Conservation (phyloP, 64 coral and sea anemone genomes). For the Pocillopora damicornis region DNA sequence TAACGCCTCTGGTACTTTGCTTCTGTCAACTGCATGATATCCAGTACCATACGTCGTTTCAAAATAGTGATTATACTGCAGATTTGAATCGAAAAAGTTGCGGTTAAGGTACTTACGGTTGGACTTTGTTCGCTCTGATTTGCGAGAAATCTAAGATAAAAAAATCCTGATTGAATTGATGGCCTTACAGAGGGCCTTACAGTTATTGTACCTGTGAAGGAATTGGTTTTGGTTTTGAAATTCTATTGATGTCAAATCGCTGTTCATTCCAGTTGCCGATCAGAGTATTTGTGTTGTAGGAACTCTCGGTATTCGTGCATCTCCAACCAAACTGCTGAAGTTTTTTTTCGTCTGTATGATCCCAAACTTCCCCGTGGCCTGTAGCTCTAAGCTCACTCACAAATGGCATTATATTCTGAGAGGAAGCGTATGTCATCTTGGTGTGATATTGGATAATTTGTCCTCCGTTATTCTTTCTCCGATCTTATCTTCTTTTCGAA, state of each 20-base stretch:
- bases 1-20: constrained; percentile 63
- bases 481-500: neutral
- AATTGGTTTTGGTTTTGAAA: constrained; percentile 88
- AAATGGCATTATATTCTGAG: constrained; percentile 74
- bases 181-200: neutral
- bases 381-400: constrained; percentile 88
- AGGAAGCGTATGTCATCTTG: constrained; percentile 70
- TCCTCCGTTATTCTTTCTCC: neutral
- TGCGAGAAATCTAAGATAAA: no score
- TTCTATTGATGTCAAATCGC: constrained; percentile 84
- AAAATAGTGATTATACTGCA: constrained; percentile 92
- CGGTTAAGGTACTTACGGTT: no score
- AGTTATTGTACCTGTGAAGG: constrained; percentile 76
- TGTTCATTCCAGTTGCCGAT: constrained; percentile 98
- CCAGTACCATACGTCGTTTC: constrained; percentile 72
- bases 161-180: neutral
- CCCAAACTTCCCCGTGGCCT: constrained; percentile 98
- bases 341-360: constrained; percentile 96
- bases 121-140: no score
- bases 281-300: constrained; percentile 76
- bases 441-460: neutral
- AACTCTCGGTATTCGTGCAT: constrained; percentile 93
- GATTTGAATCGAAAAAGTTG: neutral
- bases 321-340: constrained; percentile 94
- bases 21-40: constrained; percentile 45